A percentile compares a stretch with the other conserved stretches of the same genome.
These are phyloP conservation scores for Ptilodon capucinus DNA, from an alignment of 2,888 invertebrate species.

Conservation along the genomic window DNA sequence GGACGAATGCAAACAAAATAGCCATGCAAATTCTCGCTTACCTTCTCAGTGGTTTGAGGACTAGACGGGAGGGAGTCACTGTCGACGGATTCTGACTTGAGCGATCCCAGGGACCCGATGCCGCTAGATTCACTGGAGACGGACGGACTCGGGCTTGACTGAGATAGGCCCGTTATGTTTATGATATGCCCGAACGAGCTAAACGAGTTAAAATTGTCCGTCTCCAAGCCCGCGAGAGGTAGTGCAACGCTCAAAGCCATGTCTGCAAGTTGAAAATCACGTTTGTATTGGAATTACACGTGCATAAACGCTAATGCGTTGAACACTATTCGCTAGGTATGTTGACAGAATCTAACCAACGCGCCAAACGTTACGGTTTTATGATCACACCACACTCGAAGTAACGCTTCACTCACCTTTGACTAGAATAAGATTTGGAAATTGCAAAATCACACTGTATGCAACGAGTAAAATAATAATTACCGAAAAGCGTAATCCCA, in stretches of 20 bases:
- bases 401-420: conserved; percentile 44
- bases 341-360: conserved; percentile 76
- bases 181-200: conserved; percentile 76
- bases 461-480: conserved; percentile 64
- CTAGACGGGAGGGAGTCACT: conserved; percentile 77
- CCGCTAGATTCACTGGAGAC: conserved; percentile 85
- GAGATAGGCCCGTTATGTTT: conserved; percentile 78
- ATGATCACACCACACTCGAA: conserved; percentile 44
- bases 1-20: conserved; percentile 77
- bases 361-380: conserved; percentile 68
- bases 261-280: conserved; percentile 69
- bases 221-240: conserved; percentile 81
- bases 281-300: conserved; percentile 70
- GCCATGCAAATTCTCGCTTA: conserved; percentile 50
- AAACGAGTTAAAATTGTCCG: conserved; percentile 77
- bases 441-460: conserved; percentile 41
- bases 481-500: conserved; percentile 79
- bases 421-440: conserved; percentile 37
- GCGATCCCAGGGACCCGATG: conserved; percentile 81
- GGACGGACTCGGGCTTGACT: conserved; percentile 81
- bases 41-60: conserved; percentile 81
- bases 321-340: conserved; percentile 62
- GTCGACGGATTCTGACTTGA: conserved; percentile 77
- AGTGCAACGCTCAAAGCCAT: conserved; percentile 85
- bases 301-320: conserved; percentile 66